Conservation (phyloP, 2,797 vertebrate species). For the Mormyrops attenuatus region DNA sequence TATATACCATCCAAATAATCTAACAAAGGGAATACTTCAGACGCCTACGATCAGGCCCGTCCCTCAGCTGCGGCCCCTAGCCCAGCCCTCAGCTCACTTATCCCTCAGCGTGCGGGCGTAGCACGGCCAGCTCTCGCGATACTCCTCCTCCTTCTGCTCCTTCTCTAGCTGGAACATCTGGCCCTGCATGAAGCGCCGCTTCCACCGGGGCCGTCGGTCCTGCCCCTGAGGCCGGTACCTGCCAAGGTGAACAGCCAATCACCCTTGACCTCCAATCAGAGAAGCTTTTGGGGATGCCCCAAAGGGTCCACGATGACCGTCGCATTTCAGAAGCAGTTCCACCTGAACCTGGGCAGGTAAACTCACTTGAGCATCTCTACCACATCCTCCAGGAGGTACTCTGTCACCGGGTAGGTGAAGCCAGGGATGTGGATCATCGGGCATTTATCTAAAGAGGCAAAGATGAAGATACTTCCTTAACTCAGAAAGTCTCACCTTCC, state of each 20-base stretch:
- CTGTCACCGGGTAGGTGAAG: conserved; percentile 87
- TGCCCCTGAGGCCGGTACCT: conserved; percentile 74
- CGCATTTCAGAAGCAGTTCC: not conserved
- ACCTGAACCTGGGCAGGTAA: not conserved
- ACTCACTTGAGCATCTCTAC: conserved; percentile 80
- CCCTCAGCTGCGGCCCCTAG: not conserved
- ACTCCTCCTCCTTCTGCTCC: conserved; percentile 81
- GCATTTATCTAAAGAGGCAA: conserved; percentile 65
- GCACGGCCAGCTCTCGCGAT: conserved; percentile 79
- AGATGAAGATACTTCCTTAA: not conserved
- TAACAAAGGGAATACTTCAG: not conserved
- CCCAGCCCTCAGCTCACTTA: conserved; percentile 53
- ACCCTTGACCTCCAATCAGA: not conserved
- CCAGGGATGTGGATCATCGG: conserved; percentile 95
- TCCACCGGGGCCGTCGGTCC: conserved; percentile 67
- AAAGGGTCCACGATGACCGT: not conserved
- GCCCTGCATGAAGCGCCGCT: conserved; percentile 82
- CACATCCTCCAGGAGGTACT: conserved; percentile 88
- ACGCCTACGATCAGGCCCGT: not conserved
- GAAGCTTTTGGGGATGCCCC: not conserved
- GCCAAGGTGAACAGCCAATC: conserved; percentile 12
- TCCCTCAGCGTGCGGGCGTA: conserved; percentile 68
- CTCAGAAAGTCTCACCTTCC: not conserved
- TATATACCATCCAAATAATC: not conserved
- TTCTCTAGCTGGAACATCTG: conserved; percentile 73